A percentile compares a stretch with the other conserved stretches of the same genome.
phyloP scores from a whole-genome alignment of 2,888 invertebrate genomes.

The Phytoseiulus persimilis region DNA sequence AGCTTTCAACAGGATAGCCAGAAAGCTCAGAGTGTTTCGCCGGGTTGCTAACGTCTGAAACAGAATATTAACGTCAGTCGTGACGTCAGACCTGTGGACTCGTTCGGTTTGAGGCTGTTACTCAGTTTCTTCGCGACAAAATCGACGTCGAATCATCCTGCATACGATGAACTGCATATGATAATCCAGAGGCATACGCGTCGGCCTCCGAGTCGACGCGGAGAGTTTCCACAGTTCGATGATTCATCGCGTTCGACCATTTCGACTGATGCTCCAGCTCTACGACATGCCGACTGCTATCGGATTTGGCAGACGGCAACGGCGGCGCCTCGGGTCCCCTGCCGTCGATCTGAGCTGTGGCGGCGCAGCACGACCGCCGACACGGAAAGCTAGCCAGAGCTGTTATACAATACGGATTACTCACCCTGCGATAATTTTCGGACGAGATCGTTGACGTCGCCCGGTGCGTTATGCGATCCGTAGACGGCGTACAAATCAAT shows the following conservation, averaged over 20 bases:
- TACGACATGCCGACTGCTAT: background rate
- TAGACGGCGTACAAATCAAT: slow-evolving; percentile 30
- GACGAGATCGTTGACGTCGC: slow-evolving; percentile 27
- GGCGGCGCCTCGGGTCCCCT: background rate
- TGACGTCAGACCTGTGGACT: too few relatives aligned
- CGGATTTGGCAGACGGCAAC: background rate
- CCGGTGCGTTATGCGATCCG: slow-evolving; percentile 13
- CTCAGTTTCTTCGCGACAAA: too few relatives aligned
- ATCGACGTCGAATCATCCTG: too few relatives aligned
- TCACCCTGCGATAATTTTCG: slow-evolving; percentile 14
- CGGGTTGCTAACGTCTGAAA: background rate
- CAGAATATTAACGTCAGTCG: background rate
- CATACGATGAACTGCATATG: too few relatives aligned
- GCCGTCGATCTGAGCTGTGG: background rate
- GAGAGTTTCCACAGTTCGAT: background rate
- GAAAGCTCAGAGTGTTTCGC: slow-evolving; percentile 50
- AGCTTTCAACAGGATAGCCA: slow-evolving; percentile 55
- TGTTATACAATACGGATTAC: background rate
- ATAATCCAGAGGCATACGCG: too few relatives aligned
- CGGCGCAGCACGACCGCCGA: background rate
- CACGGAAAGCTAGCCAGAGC: background rate
- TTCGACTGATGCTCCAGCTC: background rate
- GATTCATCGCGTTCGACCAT: background rate
- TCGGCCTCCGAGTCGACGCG: too few relatives aligned
- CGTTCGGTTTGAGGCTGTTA: too few relatives aligned